phyloP scores from a whole-genome alignment of 2,888 invertebrate species.

The Sericinus montela region DNA sequence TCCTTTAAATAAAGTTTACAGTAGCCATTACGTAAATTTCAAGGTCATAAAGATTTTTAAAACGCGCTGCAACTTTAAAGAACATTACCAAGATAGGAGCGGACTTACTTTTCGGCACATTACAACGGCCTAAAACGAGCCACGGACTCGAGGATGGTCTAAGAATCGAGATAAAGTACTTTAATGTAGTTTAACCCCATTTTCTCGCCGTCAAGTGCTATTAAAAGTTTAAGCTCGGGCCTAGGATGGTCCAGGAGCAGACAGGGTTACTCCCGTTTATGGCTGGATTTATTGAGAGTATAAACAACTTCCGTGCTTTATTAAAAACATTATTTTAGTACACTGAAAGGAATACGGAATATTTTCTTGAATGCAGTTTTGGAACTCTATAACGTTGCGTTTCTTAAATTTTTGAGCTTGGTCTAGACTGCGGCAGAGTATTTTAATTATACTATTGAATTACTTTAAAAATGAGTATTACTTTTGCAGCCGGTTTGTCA shows the following conservation, averaged over 20 bases:
- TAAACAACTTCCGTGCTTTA: slow-evolving; percentile 37
- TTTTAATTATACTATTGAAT: too few species aligned
- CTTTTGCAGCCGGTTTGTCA: too few species aligned
- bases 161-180: slow-evolving; percentile 52
- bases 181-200: slow-evolving; percentile 50
- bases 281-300: slow-evolving; percentile 38
- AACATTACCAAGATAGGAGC: slow-evolving; percentile 2
- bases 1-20: not conserved
- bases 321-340: slow-evolving; percentile 28
- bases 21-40: not conserved
- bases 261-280: slow-evolving; percentile 31
- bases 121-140: slow-evolving; percentile 6
- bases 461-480: too few species aligned
- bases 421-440: too few species aligned
- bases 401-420: too few species aligned
- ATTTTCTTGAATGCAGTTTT: not conserved
- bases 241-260: slow-evolving; percentile 34
- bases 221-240: slow-evolving; percentile 55
- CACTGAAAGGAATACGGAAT: slow-evolving; percentile 7
- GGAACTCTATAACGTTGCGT: too few species aligned
- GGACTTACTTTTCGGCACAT: slow-evolving; percentile 9
- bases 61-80: slow-evolving; percentile 7
- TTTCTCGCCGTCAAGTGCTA: slow-evolving; percentile 56
- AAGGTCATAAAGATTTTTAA: slow-evolving; percentile 9
- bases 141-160: slow-evolving; percentile 19